Evolutionary conservation across 1,140 invertebrate species (phyloP).

Genomic region (Drosophila chauvacae): DNA sequence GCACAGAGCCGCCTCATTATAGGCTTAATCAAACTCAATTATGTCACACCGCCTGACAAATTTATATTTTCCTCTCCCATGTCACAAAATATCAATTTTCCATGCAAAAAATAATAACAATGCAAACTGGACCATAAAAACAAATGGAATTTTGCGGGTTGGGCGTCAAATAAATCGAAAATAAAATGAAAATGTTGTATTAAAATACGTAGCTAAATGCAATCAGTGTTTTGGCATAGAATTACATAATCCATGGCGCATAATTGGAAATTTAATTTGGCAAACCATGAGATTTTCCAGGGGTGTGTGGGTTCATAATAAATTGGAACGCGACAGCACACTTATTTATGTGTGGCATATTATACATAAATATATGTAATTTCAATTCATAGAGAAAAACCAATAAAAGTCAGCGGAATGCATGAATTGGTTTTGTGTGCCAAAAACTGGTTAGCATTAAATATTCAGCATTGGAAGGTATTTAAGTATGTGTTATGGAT

Average conservation of each 20-base stretch:
- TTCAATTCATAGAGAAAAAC: slow-evolving; percentile 27
- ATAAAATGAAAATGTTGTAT: slow-evolving; percentile 38
- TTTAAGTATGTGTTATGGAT: not conserved
- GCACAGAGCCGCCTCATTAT: slow-evolving; percentile 10
- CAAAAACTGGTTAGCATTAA: slow-evolving; percentile 1
- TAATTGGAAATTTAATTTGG: slow-evolving; percentile 65
- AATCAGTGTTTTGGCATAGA: slow-evolving; percentile 47
- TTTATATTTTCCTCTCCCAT: slow-evolving; percentile 16
- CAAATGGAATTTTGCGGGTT: slow-evolving; percentile 19
- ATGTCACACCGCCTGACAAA: slow-evolving; percentile 39
- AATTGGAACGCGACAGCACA: slow-evolving; percentile 9
- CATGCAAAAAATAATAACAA: slow-evolving; percentile 30
- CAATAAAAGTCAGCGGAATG: slow-evolving; percentile 12
- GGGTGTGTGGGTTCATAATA: not conserved
- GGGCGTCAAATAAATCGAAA: slow-evolving; percentile 46
- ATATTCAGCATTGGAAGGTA: slow-evolving; percentile 4
- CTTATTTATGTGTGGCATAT: slow-evolving; percentile 37
- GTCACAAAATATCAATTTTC: slow-evolving; percentile 62
- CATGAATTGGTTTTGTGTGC: slow-evolving; percentile 19
- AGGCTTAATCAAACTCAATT: slow-evolving; percentile 57
- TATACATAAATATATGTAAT: slow-evolving; percentile 14
- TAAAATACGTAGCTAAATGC: slow-evolving; percentile 36
- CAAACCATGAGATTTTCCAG: slow-evolving; percentile 9
- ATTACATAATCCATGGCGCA: slow-evolving; percentile 57
- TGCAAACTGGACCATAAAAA: slow-evolving; percentile 9